Conservation (phyloP, 2,797 vertebrate genomes). For the Notolabrus celidotus region DNA sequence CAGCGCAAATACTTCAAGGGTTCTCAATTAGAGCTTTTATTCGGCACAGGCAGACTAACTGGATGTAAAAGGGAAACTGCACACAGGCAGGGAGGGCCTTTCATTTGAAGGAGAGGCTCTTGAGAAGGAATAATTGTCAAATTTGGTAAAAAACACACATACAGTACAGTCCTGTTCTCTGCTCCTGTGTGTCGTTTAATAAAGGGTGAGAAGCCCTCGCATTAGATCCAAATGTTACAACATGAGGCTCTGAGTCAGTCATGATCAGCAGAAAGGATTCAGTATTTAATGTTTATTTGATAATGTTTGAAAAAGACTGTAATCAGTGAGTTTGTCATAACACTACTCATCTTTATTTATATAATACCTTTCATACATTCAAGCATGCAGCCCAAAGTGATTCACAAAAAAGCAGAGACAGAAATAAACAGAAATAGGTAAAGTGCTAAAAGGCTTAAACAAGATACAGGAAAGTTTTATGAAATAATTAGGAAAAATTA, state of each 20-base stretch:
- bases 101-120: slow-evolving; percentile 5
- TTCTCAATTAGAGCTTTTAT: slow-evolving; percentile 64
- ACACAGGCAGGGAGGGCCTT: slow-evolving; percentile 3
- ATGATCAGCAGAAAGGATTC: background rate
- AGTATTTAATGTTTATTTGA: background rate
- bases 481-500: too few species aligned
- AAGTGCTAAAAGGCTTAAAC: too few species aligned
- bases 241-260: background rate
- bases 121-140: slow-evolving; percentile 12
- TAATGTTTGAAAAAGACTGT: background rate
- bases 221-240: background rate
- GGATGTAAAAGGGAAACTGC: slow-evolving; percentile 29
- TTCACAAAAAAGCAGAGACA: too few species aligned
- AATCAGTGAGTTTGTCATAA: too few species aligned
- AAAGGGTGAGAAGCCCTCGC: background rate
- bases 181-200: background rate
- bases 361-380: too few species aligned
- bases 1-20: slow-evolving; percentile 68
- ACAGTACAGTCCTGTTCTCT: background rate
- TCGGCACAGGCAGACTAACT: slow-evolving; percentile 16
- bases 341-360: too few species aligned
- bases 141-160: slow-evolving; percentile 1
- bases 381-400: too few species aligned
- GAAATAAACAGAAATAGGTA: too few species aligned
- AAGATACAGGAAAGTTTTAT: too few species aligned